These are phyloP conservation scores for Acanthurus tractus DNA, from an alignment of 2,797 vertebrate genomes.

Conservation along the genomic window DNA sequence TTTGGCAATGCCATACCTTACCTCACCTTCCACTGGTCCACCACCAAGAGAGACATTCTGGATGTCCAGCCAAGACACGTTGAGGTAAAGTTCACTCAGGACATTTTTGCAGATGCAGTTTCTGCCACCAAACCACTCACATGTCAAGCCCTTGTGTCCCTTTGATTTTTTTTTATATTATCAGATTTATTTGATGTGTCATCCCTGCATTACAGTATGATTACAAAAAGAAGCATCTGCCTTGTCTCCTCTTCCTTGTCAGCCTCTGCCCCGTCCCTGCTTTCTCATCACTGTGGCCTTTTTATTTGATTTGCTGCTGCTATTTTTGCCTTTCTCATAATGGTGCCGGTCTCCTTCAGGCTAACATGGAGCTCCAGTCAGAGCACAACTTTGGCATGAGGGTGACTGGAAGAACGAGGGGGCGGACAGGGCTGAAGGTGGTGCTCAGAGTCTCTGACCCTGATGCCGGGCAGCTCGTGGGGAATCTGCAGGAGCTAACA, in stretches of 20 bases:
- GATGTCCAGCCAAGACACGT: slow-evolving; percentile 90
- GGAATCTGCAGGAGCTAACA: slow-evolving; percentile 75
- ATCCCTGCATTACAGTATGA: slow-evolving; percentile 46
- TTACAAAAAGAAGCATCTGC: slow-evolving; percentile 33
- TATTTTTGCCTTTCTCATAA: slow-evolving; percentile 60
- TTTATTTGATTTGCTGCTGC: slow-evolving; percentile 68
- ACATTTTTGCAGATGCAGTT: slow-evolving; percentile 16
- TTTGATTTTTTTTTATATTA: slow-evolving; percentile 42
- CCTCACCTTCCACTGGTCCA: slow-evolving; percentile 94
- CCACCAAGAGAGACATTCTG: slow-evolving; percentile 93
- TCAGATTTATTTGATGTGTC: slow-evolving; percentile 57
- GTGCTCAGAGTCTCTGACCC: slow-evolving; percentile 77
- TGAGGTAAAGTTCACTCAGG: slow-evolving; percentile 85
- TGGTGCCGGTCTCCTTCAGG: slow-evolving; percentile 81
- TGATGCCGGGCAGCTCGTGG: slow-evolving; percentile 73
- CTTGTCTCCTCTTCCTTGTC: slow-evolving; percentile 37
- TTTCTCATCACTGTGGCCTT: slow-evolving; percentile 47
- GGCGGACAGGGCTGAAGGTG: slow-evolving; percentile 86
- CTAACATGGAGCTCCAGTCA: slow-evolving; percentile 87
- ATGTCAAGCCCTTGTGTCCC: slow-evolving; percentile 47
- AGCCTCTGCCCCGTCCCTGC: slow-evolving; percentile 28
- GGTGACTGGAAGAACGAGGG: slow-evolving; percentile 82
- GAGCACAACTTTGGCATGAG: slow-evolving; percentile 91
- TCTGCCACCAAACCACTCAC: slow-evolving; percentile 30
- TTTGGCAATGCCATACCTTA: slow-evolving; percentile 91